Conservation (phyloP, 2,888 invertebrate species). For the Drosophila tripunctata region DNA sequence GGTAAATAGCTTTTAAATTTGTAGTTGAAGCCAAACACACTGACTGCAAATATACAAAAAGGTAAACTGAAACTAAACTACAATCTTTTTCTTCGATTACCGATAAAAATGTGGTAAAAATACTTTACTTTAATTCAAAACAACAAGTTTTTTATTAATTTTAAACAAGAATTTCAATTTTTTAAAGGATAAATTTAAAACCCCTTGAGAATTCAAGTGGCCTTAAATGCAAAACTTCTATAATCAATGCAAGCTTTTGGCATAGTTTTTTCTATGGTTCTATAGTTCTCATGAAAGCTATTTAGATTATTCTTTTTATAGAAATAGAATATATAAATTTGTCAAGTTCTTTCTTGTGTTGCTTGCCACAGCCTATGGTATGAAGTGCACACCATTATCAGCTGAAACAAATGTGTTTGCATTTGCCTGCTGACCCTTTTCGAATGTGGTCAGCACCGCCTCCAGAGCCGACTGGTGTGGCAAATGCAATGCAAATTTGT, state of each 20-base stretch:
- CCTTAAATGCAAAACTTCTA: too few relatives aligned
- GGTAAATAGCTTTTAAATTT: not conserved
- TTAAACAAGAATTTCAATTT: too few relatives aligned
- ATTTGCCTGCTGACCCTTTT: slow-evolving; percentile 9
- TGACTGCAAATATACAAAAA: not conserved
- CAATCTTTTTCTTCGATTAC: too few relatives aligned
- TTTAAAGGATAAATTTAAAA: too few relatives aligned
- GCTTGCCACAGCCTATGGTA: slow-evolving; percentile 1
- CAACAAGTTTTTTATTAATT: too few relatives aligned
- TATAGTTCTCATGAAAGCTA: too few relatives aligned
- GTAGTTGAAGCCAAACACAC: slow-evolving; percentile 2
- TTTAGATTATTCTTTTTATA: too few relatives aligned
- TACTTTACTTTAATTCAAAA: too few relatives aligned
- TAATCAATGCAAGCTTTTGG: not conserved
- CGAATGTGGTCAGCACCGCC: slow-evolving; percentile 27
- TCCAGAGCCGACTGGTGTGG: not conserved
- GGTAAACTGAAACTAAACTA: too few relatives aligned
- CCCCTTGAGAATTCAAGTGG: too few relatives aligned
- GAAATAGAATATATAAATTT: not conserved
- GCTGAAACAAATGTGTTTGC: slow-evolving; percentile 34
- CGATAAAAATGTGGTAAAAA: too few relatives aligned
- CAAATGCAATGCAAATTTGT: slow-evolving; percentile 51
- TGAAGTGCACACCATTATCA: slow-evolving; percentile 24
- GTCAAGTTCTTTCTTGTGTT: not conserved
- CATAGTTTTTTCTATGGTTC: too few relatives aligned